Evolutionary conservation across 1,140 invertebrate genomes (phyloP).

Genomic region (Camponotus floridanus): DNA sequence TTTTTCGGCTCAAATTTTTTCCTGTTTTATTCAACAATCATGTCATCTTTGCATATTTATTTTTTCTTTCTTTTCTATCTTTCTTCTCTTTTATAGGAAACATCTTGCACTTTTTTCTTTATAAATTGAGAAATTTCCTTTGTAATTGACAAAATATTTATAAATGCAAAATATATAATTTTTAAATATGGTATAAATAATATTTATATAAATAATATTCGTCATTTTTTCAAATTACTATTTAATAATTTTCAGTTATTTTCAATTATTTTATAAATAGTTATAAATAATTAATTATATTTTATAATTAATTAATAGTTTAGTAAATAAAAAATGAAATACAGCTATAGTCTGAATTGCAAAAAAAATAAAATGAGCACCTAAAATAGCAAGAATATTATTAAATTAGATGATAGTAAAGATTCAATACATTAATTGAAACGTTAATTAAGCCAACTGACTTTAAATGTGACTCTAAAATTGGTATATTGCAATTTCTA

Average conservation of each 20-base stretch:
- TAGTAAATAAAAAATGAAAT: neutral
- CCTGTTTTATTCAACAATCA: neutral
- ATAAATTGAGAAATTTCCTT: neutral
- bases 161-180: neutral
- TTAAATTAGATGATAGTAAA: constrained; percentile 4
- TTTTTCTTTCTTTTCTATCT: neutral
- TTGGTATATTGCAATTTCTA: neutral
- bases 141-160: neutral
- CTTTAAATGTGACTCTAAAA: neutral
- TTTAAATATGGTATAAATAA: neutral
- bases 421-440: neutral
- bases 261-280: constrained; percentile 13
- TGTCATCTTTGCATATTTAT: neutral
- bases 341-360: neutral
- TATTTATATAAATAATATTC: too few relatives aligned
- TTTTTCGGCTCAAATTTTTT: constrained; percentile 8
- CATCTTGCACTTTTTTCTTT: neutral
- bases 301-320: neutral
- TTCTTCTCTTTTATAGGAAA: neutral
- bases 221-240: neutral
- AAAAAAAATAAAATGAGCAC: neutral
- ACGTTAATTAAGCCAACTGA: neutral
- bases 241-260: neutral
- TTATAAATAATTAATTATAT: neutral
- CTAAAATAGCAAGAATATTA: neutral